Percentiles rank a stretch among this genome's conserved stretches.
Conservation (phyloP, 2,113 vertebrate genomes). For the Gadus macrocephalus region DNA sequence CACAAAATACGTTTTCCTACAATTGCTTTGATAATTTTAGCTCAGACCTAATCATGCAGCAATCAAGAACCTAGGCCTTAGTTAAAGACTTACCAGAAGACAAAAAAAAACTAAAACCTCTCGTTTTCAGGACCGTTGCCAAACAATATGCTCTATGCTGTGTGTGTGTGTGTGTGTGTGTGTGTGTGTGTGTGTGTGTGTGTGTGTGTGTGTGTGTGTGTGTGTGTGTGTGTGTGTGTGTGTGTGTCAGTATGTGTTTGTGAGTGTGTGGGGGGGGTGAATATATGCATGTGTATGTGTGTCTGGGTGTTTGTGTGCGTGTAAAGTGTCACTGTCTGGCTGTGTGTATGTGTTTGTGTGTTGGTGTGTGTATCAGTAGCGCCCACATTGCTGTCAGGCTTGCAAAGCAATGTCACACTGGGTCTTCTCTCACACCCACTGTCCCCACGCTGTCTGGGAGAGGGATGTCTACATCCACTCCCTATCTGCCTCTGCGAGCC, state of each 20-base stretch:
- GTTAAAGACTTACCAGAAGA: too few relatives aligned
- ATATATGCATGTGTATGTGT: background rate
- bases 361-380: background rate
- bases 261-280: background rate
- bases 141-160: too few relatives aligned
- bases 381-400: slow-evolving; percentile 28
- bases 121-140: too few relatives aligned
- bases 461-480: slow-evolving; percentile 29
- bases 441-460: background rate
- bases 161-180: background rate
- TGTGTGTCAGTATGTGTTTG: background rate
- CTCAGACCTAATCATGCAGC: too few relatives aligned
- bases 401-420: slow-evolving; percentile 42
- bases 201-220: too few relatives aligned
- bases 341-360: background rate
- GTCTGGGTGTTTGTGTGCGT: background rate
- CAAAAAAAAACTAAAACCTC: too few relatives aligned
- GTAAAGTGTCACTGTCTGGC: background rate
- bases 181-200: slow-evolving; percentile 2
- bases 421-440: background rate
- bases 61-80: too few relatives aligned
- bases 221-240: background rate
- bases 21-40: too few relatives aligned
- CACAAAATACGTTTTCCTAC: too few relatives aligned
- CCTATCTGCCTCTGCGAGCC: slow-evolving; percentile 11